Evolutionary conservation across 2,797 vertebrate species (phyloP).

Genomic region (Lacerta bilineata): DNA sequence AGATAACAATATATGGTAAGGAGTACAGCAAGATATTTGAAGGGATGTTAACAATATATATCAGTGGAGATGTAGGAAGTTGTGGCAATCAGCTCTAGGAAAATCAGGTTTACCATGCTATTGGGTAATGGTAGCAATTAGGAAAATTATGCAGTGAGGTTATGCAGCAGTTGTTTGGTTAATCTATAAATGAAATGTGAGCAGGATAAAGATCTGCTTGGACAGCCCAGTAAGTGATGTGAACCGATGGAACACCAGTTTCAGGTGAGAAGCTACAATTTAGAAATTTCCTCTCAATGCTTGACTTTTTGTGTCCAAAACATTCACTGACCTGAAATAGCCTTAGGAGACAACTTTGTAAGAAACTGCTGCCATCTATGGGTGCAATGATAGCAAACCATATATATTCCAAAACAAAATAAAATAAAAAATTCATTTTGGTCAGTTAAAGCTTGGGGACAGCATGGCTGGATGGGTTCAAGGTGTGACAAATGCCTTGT

Average conservation of each 20-base stretch:
- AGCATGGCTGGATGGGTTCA: too few species aligned
- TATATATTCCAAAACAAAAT: not conserved
- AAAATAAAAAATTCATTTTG: too few species aligned
- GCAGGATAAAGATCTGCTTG: not conserved
- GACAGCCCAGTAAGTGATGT: not conserved
- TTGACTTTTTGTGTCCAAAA: not conserved
- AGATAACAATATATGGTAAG: not conserved
- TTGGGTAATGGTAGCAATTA: not conserved
- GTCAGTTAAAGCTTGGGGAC: too few species aligned
- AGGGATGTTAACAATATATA: not conserved
- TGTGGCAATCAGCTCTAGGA: not conserved
- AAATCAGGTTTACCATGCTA: not conserved
- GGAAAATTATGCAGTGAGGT: not conserved
- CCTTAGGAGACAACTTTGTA: slow-evolving; percentile 19
- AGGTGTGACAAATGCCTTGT: too few species aligned
- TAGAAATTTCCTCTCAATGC: not conserved
- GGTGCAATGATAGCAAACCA: slow-evolving; percentile 37
- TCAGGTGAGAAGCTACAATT: not conserved
- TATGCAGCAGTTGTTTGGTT: too few species aligned
- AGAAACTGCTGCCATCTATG: slow-evolving; percentile 70
- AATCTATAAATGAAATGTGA: not conserved
- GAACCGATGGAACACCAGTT: not conserved
- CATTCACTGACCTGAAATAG: slow-evolving; percentile 14
- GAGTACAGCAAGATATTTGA: not conserved
- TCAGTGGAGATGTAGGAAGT: not conserved